phyloP scores from a whole-genome alignment of 2,888 invertebrate genomes.

The Ormyrus rosae region DNA sequence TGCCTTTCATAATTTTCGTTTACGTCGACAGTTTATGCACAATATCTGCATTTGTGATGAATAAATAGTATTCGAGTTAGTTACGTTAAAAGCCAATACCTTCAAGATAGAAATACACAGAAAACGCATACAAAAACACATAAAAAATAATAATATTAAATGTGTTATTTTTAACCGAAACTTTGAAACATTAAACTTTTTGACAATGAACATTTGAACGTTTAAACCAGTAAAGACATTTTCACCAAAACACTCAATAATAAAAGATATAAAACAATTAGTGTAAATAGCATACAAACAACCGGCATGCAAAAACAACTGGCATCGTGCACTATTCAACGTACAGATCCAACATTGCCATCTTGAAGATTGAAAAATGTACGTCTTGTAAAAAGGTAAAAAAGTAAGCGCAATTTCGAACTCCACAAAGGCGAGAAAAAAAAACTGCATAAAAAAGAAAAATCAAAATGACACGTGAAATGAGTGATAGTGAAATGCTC shows the following conservation, averaged over 20 bases:
- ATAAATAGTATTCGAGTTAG: background rate
- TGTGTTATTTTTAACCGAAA: constrained; percentile 2
- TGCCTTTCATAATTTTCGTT: background rate
- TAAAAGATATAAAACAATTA: background rate
- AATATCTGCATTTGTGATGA: constrained; percentile 6
- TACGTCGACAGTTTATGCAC: background rate
- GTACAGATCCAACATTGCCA: background rate
- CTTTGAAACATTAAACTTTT: background rate
- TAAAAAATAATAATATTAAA: constrained; percentile 5
- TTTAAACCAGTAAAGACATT: background rate
- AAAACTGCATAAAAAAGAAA: constrained; percentile 8
- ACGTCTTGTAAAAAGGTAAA: background rate
- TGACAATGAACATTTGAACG: background rate
- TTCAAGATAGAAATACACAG: background rate
- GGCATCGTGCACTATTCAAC: background rate
- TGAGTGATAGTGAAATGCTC: constrained; percentile 43
- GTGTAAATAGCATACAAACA: constrained; percentile 4
- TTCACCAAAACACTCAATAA: constrained; percentile 11
- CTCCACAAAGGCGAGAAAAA: constrained; percentile 4
- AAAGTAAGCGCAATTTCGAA: constrained; percentile 3
- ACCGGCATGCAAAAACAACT: constrained; percentile 10
- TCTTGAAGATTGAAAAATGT: background rate
- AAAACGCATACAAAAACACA: background rate
- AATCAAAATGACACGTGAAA: constrained; percentile 35
- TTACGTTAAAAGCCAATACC: constrained; percentile 14